phyloP scores from a whole-genome alignment of 2,888 invertebrate species.

The Cryptocephalus moraei region DNA sequence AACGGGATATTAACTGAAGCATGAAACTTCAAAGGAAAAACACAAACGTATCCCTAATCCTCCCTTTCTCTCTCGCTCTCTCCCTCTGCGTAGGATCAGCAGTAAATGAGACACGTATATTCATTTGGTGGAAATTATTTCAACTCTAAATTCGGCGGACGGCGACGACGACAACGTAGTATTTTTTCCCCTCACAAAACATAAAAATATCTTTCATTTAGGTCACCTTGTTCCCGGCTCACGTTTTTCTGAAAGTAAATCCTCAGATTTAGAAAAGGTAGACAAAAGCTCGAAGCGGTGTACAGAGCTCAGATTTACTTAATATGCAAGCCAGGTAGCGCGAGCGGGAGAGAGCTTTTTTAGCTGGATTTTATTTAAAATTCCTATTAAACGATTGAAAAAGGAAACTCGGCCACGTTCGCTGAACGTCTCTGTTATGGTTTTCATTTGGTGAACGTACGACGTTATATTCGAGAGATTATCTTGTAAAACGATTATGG shows the following conservation, averaged over 20 bases:
- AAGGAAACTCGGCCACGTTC: background rate
- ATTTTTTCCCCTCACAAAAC: background rate
- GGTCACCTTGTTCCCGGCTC: conserved; percentile 1
- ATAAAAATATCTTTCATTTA: conserved; percentile 8
- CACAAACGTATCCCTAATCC: too few species aligned
- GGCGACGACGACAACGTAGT: too few species aligned
- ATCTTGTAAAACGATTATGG: too few species aligned
- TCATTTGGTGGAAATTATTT: too few species aligned
- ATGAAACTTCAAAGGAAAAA: too few species aligned
- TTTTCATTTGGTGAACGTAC: too few species aligned
- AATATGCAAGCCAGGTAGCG: conserved; percentile 12
- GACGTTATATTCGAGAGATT: too few species aligned
- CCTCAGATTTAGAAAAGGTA: conserved; percentile 11
- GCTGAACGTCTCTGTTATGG: background rate
- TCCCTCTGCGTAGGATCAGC: too few species aligned
- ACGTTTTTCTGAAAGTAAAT: conserved; percentile 14
- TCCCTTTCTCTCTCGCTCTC: too few species aligned
- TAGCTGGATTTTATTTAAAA: background rate
- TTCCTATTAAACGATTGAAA: background rate
- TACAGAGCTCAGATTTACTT: conserved; percentile 14
- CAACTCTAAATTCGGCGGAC: too few species aligned
- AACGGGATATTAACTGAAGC: too few species aligned
- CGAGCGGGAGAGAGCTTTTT: conserved; percentile 1
- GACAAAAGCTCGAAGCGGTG: conserved; percentile 7
- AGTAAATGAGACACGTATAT: too few species aligned